Percentiles rank a stretch among this genome's conserved stretches.
Evolutionary conservation across 1,140 invertebrate genomes (phyloP).

Genomic region (Ceratina calcarata): DNA sequence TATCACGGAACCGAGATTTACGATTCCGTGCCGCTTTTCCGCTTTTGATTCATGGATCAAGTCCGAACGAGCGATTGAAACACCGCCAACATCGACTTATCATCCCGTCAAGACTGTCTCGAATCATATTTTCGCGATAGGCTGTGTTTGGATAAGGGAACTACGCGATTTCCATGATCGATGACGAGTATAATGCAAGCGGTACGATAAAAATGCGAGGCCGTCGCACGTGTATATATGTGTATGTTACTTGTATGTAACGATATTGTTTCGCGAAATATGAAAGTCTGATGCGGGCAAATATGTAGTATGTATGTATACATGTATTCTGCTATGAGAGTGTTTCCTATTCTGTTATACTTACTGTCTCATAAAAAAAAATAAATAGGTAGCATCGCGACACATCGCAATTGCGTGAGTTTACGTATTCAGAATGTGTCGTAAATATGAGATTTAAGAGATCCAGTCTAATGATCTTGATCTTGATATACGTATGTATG

Average conservation of each 20-base stretch:
- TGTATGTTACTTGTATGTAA: constrained; percentile 14
- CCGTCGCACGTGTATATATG: not conserved
- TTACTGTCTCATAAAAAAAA: no score
- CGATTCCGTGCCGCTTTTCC: not conserved
- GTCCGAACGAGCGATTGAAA: not conserved
- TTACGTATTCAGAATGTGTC: no score
- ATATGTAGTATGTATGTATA: constrained; percentile 1
- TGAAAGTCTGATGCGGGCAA: constrained; percentile 43
- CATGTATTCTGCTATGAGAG: not conserved
- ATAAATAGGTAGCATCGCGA: no score
- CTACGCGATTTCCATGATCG: constrained; percentile 24
- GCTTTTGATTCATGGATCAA: no score
- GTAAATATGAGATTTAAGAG: no score
- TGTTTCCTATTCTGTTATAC: not conserved
- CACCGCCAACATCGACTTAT: constrained; percentile 5
- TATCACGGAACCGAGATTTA: constrained; percentile 1
- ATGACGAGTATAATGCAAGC: constrained; percentile 7
- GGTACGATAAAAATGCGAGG: constrained; percentile 40
- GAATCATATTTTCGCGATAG: constrained; percentile 22
- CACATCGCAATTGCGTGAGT: no score
- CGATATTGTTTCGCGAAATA: constrained; percentile 40
- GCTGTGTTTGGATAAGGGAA: not conserved
- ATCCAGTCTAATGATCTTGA: no score
- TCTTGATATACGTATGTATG: no score
- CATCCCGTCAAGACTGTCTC: not conserved